Conservation (phyloP, 2,888 invertebrate species). For the Tillus elongatus region DNA sequence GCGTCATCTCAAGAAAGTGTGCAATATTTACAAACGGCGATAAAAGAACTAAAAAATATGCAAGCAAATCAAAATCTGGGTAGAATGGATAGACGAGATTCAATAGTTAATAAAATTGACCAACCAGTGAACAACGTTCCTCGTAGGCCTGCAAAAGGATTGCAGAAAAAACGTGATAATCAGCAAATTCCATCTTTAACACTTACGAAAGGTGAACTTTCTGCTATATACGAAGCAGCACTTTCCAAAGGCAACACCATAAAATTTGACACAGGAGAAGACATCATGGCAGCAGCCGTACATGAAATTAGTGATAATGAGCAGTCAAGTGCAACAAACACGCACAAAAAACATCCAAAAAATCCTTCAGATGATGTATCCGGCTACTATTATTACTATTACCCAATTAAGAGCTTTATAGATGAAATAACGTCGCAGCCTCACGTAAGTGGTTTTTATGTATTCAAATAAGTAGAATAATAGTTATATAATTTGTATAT, state of each 20-base stretch:
- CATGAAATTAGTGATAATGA: constrained; percentile 32
- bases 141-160: constrained; percentile 11
- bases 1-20: constrained; percentile 26
- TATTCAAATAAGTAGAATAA: too few species aligned
- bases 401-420: constrained; percentile 45
- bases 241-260: constrained; percentile 36
- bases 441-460: constrained; percentile 19
- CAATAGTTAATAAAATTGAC: constrained; percentile 14
- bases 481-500: too few species aligned
- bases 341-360: constrained; percentile 9
- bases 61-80: constrained; percentile 26
- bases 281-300: constrained; percentile 34
- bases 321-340: constrained; percentile 12
- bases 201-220: constrained; percentile 39
- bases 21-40: constrained; percentile 33
- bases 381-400: constrained; percentile 48
- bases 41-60: constrained; percentile 30
- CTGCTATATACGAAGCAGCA: constrained; percentile 44
- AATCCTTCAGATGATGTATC: constrained; percentile 19
- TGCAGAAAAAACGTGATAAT: not conserved
- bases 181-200: constrained; percentile 15
- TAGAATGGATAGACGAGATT: constrained; percentile 20
- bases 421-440: constrained; percentile 35
- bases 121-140: constrained; percentile 9
- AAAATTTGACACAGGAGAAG: constrained; percentile 31